Conservation (phyloP, 2,113 vertebrate species). For the Sphaerodactylus townsendi region DNA sequence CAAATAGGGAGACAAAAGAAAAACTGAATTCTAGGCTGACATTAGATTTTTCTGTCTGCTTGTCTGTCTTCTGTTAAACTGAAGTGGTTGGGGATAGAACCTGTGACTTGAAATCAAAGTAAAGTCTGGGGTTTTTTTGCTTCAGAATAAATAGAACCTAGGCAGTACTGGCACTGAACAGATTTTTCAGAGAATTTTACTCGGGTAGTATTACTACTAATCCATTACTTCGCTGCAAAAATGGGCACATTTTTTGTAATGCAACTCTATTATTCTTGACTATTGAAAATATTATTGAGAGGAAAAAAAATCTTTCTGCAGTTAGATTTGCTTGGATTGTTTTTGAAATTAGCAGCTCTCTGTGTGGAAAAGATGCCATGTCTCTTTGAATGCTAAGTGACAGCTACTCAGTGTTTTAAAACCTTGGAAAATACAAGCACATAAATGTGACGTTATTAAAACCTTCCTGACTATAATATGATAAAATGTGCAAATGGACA, state of each 20-base stretch:
- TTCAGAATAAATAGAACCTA: too few relatives aligned
- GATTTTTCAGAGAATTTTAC: neutral
- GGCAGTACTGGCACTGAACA: too few relatives aligned
- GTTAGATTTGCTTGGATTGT: neutral
- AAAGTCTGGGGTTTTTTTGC: too few relatives aligned
- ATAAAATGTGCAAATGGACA: slow-evolving; percentile 17
- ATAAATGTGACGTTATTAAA: slow-evolving; percentile 52
- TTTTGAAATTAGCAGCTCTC: slow-evolving; percentile 23
- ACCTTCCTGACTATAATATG: slow-evolving; percentile 20
- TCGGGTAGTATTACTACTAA: neutral
- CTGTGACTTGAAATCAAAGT: too few relatives aligned
- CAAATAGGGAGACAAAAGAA: too few relatives aligned
- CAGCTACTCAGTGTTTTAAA: slow-evolving; percentile 47
- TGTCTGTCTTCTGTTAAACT: too few relatives aligned
- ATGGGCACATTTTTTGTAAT: neutral
- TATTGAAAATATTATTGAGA: neutral
- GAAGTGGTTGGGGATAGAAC: too few relatives aligned
- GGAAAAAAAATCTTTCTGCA: neutral
- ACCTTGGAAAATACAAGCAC: slow-evolving; percentile 45
- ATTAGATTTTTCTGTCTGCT: too few relatives aligned
- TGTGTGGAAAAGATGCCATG: slow-evolving; percentile 11
- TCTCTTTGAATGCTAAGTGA: slow-evolving; percentile 43
- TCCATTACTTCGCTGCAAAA: neutral
- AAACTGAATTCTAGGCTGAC: too few relatives aligned
- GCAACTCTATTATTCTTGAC: neutral